These are phyloP conservation scores for Atethmia centrago DNA, from an alignment of 2,888 invertebrate genomes.

Conservation along the genomic window DNA sequence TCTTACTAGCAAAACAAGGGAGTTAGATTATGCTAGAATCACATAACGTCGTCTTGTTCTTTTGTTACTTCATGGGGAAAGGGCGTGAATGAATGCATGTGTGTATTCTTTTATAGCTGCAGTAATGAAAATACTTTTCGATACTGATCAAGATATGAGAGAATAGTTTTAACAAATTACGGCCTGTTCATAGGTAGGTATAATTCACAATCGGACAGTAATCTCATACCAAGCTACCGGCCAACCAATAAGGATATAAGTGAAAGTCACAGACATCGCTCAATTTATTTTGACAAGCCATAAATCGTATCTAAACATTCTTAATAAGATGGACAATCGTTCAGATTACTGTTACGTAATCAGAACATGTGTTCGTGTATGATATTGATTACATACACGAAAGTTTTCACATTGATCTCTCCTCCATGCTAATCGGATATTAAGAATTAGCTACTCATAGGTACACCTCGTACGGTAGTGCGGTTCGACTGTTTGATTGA, in stretches of 20 bases:
- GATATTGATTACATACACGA: conserved; percentile 45
- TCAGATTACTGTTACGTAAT: conserved; percentile 55
- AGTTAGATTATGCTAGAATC: not conserved
- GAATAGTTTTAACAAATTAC: conserved; percentile 4
- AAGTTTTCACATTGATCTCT: conserved; percentile 50
- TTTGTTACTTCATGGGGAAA: not conserved
- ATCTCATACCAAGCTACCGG: not conserved
- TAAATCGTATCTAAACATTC: conserved; percentile 66
- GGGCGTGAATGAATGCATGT: not conserved
- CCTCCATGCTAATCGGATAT: conserved; percentile 44
- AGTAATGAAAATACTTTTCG: not conserved
- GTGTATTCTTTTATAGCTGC: not conserved
- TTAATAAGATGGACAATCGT: conserved; percentile 57
- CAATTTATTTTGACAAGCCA: conserved; percentile 72
- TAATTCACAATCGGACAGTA: not conserved
- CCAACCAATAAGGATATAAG: conserved; percentile 41
- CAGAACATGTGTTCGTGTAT: conserved; percentile 43
- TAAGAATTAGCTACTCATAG: too few species aligned
- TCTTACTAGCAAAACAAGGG: too few species aligned
- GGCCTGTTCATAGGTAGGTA: not conserved
- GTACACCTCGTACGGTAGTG: too few species aligned
- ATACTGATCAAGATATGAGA: not conserved
- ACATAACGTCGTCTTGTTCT: not conserved
- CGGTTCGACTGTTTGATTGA: not conserved
- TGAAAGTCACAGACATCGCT: conserved; percentile 62